Base-by-base conservation (phyloP, 2,113 vertebrate species). In the Carassius auratus region DNA sequence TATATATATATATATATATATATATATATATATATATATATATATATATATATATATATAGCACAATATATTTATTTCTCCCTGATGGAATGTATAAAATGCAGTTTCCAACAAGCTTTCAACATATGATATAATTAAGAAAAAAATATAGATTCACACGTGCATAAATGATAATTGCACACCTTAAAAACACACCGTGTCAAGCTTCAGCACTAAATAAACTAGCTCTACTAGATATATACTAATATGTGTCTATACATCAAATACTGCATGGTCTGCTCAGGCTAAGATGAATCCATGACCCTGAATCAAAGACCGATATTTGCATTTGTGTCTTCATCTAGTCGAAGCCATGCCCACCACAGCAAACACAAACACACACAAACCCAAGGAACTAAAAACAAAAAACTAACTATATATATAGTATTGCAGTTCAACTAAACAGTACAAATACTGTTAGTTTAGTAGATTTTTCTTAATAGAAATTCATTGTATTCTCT, bases 71-170 rank as follows among this genome's bases (percentile, higher is more conserved):
- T 90, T 87, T 89, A 93, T 96, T 95, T 93, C 96, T 98, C 97
- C 97, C 97, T 99, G 97, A 99, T 95, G 98, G 98, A 99, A 99
- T 99, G 98, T 99, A 97, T 97, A 97, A 98, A 98, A 99, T 97
- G 97, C 97, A 97, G 96, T 97, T 91, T 95, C 93, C 93, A 93
- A 95, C 93, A 95, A 96, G 94, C 91, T 89, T 94, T 96, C 93
- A 98, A 97, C 96, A 96, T 96, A 94, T 93, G 87, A 94, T 96
- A 96, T 94, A 94, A 92, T 92, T 91, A 95, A 94, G 96, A 96
- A 94, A 93, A 91, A 95, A 50, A 95, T 97, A 93, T 90, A 91
- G 90, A 94, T 94, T 97, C 96, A 97, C 97, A 98, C 97, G 98
- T 99, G 97, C 98, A 98, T 98, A 98, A 99, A 97, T 97, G 96